Base-by-base conservation (phyloP, 23 tunicate genomes). In the Ciona savignyi region DNA sequence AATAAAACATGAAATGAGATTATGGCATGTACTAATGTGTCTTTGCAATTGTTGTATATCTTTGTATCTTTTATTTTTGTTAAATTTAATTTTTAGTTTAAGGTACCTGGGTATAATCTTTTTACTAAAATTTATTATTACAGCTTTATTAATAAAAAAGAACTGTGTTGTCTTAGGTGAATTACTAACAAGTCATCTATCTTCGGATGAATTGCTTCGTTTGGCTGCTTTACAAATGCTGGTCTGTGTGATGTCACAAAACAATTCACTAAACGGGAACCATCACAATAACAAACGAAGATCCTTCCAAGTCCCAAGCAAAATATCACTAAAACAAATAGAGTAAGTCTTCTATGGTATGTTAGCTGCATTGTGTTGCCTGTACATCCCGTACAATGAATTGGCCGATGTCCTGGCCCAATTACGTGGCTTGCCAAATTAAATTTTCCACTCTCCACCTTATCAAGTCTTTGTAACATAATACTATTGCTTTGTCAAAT, bases 341-440 rank as follows among this genome's bases (percentile, higher is more conserved):
- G 97, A 90, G 97, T 90, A 63, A 90, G 89, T 88, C 31, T 24
- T n/a, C n/a, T n/a, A n/a, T n/a, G n/a, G n/a, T n/a, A n/a, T n/a
- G n/a, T n/a, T n/a, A n/a, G n/a, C n/a, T n/a, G n/a, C n/a, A n/a
- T n/a, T n/a, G n/a, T n/a, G n/a, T n/a, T n/a, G n/a, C n/a, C n/a
- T n/a, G n/a, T n/a, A n/a, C n/a, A n/a, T n/a, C n/a, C n/a, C n/a
- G n/a, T n/a, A n/a, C n/a, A n/a, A n/a, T n/a, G n/a, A n/a, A n/a
- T n/a, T n/a, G n/a, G n/a, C n/a, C n/a, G n/a, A n/a, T n/a, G n/a
- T n/a, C n/a, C n/a, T n/a, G n/a, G n/a, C n/a, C n/a, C n/a, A n/a
- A n/a, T n/a, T n/a, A n/a, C n/a, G n/a, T n/a, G n/a, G n/a, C n/a
- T n/a, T n/a, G n/a, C n/a, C n/a, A n/a, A n/a, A n/a, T n/a, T n/a